Evolutionary conservation across 2,113 vertebrate genomes (phyloP), one percentile per base, ranked within the genome.

Genomic region (Tragelaphus imberbis): DNA sequence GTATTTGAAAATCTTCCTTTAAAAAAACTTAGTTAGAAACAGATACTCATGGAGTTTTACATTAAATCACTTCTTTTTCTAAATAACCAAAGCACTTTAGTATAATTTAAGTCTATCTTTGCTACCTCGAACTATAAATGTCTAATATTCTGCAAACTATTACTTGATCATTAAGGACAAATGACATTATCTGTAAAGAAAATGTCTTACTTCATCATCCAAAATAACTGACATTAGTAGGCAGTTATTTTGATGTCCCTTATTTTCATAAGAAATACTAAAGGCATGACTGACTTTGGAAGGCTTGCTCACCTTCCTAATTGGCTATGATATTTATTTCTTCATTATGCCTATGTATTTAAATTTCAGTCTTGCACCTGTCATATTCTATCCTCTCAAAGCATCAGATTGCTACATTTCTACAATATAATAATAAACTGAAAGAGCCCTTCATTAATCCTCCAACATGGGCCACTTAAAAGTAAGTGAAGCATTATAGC

Each of bases 371-470:
- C 93, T 77, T 49, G 13, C 15, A 97, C 84, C 88, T 94, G 56
- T 59, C 90, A 44, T 30, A 79, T 79, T 19, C 21, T 51, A 89
- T 25, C 71, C 12, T 61, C 44, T 14, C 75, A 58, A 82, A 88
- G 87, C 53, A 88, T 94, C 56, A 77, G 51, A 84, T 1, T 44
- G 75, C 55, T 79, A 49, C 82, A 87, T 82, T 96, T 97, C 92
- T 84, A 92, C 97, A 97, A 88, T 84, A 25, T 13, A 85, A 95
- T 21, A 95, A 94, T 61, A 85, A 95, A 68, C 63, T 84, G 19
- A 88, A 96, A 97, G 51, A 94, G 61, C 27, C 53, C 56, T 94
- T 91, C 94, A 93, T 91, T 82, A 94, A 95, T 51, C 71, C 94
- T 91, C 68, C 68, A 81, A 79, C 19, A 47, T 7, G 49, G 53